Percentiles rank a stretch among this genome's conserved stretches.
Conservation (phyloP, 2,888 invertebrate species). For the Dascillus cervinus region DNA sequence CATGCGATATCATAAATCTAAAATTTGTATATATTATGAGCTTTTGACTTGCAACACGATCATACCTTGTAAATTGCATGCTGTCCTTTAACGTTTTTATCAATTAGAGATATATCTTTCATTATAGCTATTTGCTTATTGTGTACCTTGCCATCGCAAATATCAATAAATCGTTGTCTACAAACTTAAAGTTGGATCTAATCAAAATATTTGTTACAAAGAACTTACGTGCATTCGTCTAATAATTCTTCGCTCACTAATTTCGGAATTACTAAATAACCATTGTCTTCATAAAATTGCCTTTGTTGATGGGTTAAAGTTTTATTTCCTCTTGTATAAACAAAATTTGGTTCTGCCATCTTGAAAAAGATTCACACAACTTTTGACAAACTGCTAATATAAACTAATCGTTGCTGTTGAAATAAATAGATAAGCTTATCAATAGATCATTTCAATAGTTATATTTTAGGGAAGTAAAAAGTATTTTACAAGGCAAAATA, state of each 20-base stretch:
- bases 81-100: slow-evolving; percentile 54
- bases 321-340: too few relatives aligned
- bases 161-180: slow-evolving; percentile 62
- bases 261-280: slow-evolving; percentile 67
- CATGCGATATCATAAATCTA: slow-evolving; percentile 66
- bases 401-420: too few relatives aligned
- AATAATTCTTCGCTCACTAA: slow-evolving; percentile 57
- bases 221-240: slow-evolving; percentile 57
- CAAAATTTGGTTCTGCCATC: too few relatives aligned
- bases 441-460: too few relatives aligned
- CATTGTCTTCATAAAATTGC: slow-evolving; percentile 71
- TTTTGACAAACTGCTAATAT: too few relatives aligned
- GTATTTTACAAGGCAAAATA: too few relatives aligned
- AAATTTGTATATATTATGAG: too few relatives aligned
- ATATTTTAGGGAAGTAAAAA: too few relatives aligned
- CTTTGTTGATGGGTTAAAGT: slow-evolving; percentile 54
- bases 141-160: slow-evolving; percentile 55
- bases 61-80: slow-evolving; percentile 58
- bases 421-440: too few relatives aligned
- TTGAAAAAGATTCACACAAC: too few relatives aligned
- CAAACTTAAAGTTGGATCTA: slow-evolving; percentile 21
- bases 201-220: too few relatives aligned
- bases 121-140: slow-evolving; percentile 54
- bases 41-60: slow-evolving; percentile 30
- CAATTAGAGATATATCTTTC: slow-evolving; percentile 56